phyloP scores from a whole-genome alignment of 2,888 invertebrate species.

The Spisula solida region DNA sequence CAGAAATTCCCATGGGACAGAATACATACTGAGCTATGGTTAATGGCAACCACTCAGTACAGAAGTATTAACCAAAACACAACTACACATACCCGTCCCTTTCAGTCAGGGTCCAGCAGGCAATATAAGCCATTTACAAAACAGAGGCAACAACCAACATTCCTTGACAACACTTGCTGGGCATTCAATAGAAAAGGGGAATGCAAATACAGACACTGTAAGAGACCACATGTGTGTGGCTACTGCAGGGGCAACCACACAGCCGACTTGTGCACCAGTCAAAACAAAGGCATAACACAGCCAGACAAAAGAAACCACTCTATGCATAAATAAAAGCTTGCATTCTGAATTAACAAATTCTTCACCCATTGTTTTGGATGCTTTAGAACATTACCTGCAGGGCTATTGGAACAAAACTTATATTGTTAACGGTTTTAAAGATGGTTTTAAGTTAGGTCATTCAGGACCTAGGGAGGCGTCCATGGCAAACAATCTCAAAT shows the following conservation, averaged over 20 bases:
- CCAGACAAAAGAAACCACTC: not conserved
- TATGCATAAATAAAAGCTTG: not conserved
- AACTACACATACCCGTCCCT: not conserved
- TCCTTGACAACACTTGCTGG: not conserved
- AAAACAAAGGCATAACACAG: not conserved
- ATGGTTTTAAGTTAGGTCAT: slow-evolving; percentile 42
- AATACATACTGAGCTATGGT: not conserved
- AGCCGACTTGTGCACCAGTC: not conserved
- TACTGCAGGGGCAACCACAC: not conserved
- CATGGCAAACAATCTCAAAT: slow-evolving; percentile 23
- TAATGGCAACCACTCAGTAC: not conserved
- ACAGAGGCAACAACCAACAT: not conserved
- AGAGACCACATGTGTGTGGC: not conserved
- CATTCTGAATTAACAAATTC: not conserved
- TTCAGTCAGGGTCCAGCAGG: slow-evolving; percentile 3
- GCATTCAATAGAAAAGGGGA: not conserved
- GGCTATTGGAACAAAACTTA: slow-evolving; percentile 5
- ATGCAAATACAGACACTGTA: not conserved
- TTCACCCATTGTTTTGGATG: not conserved
- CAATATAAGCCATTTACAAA: too few species aligned
- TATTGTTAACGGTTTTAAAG: slow-evolving; percentile 30
- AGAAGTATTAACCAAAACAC: too few species aligned
- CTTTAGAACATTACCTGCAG: not conserved
- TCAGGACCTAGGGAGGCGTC: not conserved
- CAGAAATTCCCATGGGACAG: not conserved